Evolutionary conservation across 1,140 invertebrate genomes (phyloP).

Genomic region (Chionoecetes opilio): DNA sequence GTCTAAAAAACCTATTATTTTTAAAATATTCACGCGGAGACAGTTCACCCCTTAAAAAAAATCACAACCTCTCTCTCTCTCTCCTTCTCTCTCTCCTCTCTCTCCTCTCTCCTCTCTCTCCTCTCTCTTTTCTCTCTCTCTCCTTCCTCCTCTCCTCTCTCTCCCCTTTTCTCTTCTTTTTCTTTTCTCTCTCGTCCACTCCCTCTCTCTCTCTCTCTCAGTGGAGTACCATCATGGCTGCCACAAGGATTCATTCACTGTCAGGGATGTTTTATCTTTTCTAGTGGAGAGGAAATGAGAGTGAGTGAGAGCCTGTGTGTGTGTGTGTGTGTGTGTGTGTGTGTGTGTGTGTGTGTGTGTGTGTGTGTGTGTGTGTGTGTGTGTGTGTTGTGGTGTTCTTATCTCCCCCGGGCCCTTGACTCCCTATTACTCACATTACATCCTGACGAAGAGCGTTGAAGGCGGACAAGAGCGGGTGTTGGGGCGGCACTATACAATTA

Average conservation of each 20-base stretch:
- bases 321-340: slow-evolving; percentile 23
- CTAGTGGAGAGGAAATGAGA: slow-evolving; percentile 18
- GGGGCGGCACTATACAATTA: too few species aligned
- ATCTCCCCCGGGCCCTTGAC: background rate
- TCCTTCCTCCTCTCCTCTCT: background rate
- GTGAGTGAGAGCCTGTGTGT: background rate
- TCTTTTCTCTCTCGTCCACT: too few species aligned
- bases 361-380: too few species aligned
- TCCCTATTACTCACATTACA: background rate
- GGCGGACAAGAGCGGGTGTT: background rate
- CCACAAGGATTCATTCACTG: background rate
- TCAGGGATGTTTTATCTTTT: slow-evolving; percentile 10
- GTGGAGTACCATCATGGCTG: background rate
- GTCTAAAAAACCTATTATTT: too few species aligned
- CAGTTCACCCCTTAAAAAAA: too few species aligned
- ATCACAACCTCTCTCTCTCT: too few species aligned
- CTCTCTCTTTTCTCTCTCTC: too few species aligned
- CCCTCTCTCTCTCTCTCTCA: too few species aligned
- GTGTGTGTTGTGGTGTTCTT: too few species aligned
- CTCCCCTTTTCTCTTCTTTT: background rate
- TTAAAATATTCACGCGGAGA: too few species aligned
- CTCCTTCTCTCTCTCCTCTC: too few species aligned
- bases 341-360: background rate
- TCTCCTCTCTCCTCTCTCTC: too few species aligned
- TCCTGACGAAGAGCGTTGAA: background rate